Base-by-base conservation (phyloP, 1,140 invertebrate genomes). In the Zaprionus davidi region DNA sequence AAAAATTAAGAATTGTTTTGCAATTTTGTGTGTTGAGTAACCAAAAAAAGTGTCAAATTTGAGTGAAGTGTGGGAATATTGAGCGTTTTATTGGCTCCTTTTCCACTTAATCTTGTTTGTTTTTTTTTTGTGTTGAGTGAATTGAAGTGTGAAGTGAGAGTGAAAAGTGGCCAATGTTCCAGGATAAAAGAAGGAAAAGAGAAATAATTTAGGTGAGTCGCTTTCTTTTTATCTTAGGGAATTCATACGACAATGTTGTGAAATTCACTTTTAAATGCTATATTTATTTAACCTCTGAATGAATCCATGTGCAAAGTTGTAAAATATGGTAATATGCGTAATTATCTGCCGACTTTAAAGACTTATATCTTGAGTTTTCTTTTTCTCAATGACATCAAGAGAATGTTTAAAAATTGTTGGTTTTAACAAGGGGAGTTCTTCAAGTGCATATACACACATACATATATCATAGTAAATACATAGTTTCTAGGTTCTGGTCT, bases 401-500 rank as follows among this genome's bases (percentile, higher is more conserved):
- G 36, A 76, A 70, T 41, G 63, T 46, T 64, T 68, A 51, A 56
- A 44, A 71, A 65, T 55, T 81, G 64, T 55, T 81, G 64, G 58
- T 68, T 76, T 34, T 70, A 86, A 82, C 80, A 86, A 82, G 69
- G 63, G 80, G 79, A 44, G 55, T 71, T 72, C 28, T 53, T 67
- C 64, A 38, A 73, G 66, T 65, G 56, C 13, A 66, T 22, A 49
- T 12, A 49, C 22, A 51, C 46, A 51, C 46, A 57, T 36, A 69
- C 13, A 53, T 65, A 67, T 60, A 28, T 76, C 2, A 64, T 64
- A 65, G 71, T 62, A 58, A 63, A 67, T 83, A 58, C 58, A 67
- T 83, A 77, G 28, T 68, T 66, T 73, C 82, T 87, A 86, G 69
- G 79, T 55, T 79, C 58, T 78, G 72, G 51, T 75, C 85, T 85